Percentiles rank a stretch among this genome's conserved stretches.
Conservation (phyloP, 1,140 invertebrate species). For the Drosophila guanche region DNA sequence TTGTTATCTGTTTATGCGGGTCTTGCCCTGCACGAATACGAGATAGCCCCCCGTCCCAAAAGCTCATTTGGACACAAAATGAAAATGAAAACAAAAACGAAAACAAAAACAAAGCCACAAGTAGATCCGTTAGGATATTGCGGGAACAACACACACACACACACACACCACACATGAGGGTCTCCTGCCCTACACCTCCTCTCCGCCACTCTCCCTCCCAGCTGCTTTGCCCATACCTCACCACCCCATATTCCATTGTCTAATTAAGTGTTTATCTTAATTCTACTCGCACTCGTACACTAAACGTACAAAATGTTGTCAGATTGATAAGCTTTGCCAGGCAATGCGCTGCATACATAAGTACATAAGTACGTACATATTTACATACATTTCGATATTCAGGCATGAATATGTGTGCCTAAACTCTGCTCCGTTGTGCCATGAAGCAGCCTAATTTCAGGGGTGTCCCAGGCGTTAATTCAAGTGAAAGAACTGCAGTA, state of each 20-base stretch:
- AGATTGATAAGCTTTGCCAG: slow-evolving; percentile 44
- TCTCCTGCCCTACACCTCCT: background rate
- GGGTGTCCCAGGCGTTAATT: too few species aligned
- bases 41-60: slow-evolving; percentile 18
- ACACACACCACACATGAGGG: background rate
- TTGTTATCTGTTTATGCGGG: slow-evolving; percentile 52
- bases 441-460: too few species aligned
- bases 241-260: slow-evolving; percentile 1
- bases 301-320: slow-evolving; percentile 42
- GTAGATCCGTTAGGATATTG: slow-evolving; percentile 14
- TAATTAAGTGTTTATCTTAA: slow-evolving; percentile 74
- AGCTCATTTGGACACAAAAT: slow-evolving; percentile 7
- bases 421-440: too few species aligned
- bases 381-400: background rate
- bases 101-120: slow-evolving; percentile 10
- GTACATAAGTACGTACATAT: background rate
- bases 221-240: slow-evolving; percentile 2
- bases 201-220: background rate
- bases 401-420: background rate
- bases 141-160: slow-evolving; percentile 2
- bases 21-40: background rate
- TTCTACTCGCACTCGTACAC: slow-evolving; percentile 16
- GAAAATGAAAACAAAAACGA: slow-evolving; percentile 6
- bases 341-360: too few species aligned
- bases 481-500: too few species aligned